Evolutionary conservation across 2,888 invertebrate species (phyloP).

Genomic region (Tillus elongatus): DNA sequence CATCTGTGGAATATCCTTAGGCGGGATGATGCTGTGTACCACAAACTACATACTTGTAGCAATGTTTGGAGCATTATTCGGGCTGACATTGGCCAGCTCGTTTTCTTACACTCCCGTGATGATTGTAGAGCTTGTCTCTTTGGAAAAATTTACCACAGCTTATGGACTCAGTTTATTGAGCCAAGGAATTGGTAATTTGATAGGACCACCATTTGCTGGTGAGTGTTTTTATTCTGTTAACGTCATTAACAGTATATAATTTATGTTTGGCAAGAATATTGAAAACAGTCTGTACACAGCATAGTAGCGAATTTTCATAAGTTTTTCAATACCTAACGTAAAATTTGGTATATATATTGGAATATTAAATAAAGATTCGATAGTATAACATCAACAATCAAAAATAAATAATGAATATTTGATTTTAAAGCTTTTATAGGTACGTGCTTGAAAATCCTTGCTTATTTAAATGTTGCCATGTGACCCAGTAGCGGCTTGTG

Average conservation of each 20-base stretch:
- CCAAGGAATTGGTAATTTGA: constrained; percentile 85
- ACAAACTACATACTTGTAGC: constrained; percentile 37
- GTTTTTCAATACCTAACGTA: too few species aligned
- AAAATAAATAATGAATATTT: too few species aligned
- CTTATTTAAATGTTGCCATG: too few species aligned
- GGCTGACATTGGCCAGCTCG: constrained; percentile 83
- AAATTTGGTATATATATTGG: too few species aligned
- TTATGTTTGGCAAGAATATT: constrained; percentile 6
- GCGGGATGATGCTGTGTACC: constrained; percentile 46
- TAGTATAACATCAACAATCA: too few species aligned
- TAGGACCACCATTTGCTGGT: constrained; percentile 90
- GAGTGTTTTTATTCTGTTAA: constrained; percentile 14
- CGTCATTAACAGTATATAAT: too few species aligned
- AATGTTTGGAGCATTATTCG: constrained; percentile 56
- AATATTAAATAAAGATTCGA: too few species aligned
- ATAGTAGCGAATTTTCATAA: too few species aligned
- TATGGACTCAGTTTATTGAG: constrained; percentile 83
- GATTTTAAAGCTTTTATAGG: too few species aligned
- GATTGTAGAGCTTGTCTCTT: constrained; percentile 75
- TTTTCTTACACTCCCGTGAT: constrained; percentile 88
- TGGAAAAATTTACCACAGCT: constrained; percentile 86
- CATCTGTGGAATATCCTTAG: constrained; percentile 54
- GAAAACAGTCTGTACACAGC: too few species aligned
- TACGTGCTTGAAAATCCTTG: too few species aligned
- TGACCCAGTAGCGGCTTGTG: too few species aligned